Percentiles rank a stretch among this genome's conserved stretches.
phyloP scores from a whole-genome alignment of 2,113 vertebrate species.

The Phodopus roborovskii region DNA sequence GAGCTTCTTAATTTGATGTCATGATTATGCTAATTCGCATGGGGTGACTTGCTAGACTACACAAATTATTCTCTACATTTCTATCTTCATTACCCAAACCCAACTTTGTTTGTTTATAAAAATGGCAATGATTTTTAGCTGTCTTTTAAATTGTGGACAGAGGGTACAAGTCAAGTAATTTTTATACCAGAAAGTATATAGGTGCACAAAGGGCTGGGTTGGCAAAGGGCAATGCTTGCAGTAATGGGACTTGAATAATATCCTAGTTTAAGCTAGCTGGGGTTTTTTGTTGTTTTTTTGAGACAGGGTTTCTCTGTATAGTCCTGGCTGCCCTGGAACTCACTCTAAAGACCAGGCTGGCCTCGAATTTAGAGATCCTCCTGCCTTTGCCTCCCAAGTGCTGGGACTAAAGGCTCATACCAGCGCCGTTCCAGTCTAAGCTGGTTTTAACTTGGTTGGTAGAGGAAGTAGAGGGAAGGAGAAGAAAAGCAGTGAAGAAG shows the following conservation, averaged over 20 bases:
- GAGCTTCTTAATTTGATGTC: background rate
- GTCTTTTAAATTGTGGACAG: background rate
- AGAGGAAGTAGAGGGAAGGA: background rate
- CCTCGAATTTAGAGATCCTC: background rate
- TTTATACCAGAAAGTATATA: background rate
- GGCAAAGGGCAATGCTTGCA: background rate
- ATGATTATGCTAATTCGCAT: background rate
- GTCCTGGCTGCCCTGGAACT: background rate
- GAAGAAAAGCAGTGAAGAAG: background rate
- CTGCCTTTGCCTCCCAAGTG: background rate
- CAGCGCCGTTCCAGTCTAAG: background rate
- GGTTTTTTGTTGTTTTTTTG: background rate
- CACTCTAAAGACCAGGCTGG: background rate
- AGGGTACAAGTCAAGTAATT: background rate
- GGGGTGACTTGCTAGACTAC: background rate
- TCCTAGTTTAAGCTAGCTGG: background rate
- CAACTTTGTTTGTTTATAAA: background rate
- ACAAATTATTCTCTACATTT: constrained; percentile 28
- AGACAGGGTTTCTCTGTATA: background rate
- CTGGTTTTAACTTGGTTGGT: background rate
- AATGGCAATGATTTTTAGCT: background rate
- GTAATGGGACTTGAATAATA: background rate
- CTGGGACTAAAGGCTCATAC: background rate
- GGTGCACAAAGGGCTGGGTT: background rate
- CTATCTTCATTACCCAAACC: background rate